Evolutionary conservation across 2,797 vertebrate genomes (phyloP).

Genomic region (Sebastiscus albofasciatus): DNA sequence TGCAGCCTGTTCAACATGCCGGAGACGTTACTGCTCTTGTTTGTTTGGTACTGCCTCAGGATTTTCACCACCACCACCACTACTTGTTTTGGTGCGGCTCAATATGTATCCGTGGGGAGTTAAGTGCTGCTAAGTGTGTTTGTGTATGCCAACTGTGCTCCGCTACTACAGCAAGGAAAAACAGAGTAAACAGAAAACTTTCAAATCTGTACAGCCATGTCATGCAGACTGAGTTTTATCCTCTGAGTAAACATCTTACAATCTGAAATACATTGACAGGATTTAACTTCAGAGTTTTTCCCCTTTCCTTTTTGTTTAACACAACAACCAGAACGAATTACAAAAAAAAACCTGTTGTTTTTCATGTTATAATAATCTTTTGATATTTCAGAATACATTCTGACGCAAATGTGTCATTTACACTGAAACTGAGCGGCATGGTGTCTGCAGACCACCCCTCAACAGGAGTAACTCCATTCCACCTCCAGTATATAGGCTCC

Average conservation of each 20-base stretch:
- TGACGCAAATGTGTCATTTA: background rate
- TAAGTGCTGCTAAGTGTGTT: constrained; percentile 41
- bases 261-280: constrained; percentile 19
- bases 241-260: constrained; percentile 25
- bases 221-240: constrained; percentile 35
- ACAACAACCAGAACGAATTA: background rate
- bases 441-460: background rate
- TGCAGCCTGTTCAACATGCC: background rate
- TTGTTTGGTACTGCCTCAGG: constrained; percentile 27
- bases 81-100: constrained; percentile 37
- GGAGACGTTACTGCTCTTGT: constrained; percentile 7
- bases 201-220: constrained; percentile 45
- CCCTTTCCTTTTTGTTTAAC: background rate
- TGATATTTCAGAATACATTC: background rate
- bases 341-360: background rate
- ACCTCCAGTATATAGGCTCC: no score
- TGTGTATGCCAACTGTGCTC: constrained; percentile 44
- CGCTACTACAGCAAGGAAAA: constrained; percentile 8
- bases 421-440: background rate
- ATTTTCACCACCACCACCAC: constrained; percentile 17
- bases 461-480: background rate
- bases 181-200: constrained; percentile 49
- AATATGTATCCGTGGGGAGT: constrained; percentile 48
- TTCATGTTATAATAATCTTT: background rate
- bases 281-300: constrained; percentile 5